phyloP scores from a whole-genome alignment of 2,113 vertebrate species.

The Laticauda colubrina region DNA sequence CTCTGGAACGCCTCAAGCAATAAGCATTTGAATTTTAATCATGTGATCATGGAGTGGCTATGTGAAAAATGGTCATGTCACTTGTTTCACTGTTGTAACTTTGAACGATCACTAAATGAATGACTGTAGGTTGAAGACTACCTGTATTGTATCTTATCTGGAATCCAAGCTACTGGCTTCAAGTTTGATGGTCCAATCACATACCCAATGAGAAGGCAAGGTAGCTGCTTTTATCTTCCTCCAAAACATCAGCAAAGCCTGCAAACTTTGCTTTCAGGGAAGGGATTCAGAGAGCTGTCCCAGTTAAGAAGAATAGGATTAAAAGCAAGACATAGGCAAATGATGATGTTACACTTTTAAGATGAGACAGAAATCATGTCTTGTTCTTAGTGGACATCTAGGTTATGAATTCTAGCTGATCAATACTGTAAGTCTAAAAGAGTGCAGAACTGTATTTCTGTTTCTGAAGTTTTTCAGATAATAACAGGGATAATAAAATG shows the following conservation, averaged over 20 bases:
- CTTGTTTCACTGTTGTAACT: too few species aligned
- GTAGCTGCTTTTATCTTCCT: not conserved
- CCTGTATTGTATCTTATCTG: not conserved
- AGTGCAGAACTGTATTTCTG: not conserved
- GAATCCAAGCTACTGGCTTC: not conserved
- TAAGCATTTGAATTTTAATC: too few species aligned
- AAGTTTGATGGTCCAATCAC: not conserved
- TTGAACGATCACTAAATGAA: too few species aligned
- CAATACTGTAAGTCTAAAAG: not conserved
- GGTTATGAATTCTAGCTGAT: not conserved
- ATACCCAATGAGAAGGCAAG: not conserved
- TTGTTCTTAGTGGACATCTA: not conserved
- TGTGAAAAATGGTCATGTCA: too few species aligned
- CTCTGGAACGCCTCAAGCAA: too few species aligned
- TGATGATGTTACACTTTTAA: not conserved
- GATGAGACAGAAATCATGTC: not conserved
- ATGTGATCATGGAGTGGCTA: too few species aligned
- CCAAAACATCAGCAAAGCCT: not conserved
- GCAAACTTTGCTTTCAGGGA: not conserved
- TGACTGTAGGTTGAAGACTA: too few species aligned
- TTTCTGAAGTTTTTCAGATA: not conserved
- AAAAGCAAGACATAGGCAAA: not conserved
- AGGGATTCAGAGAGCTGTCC: not conserved
- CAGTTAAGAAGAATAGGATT: not conserved
- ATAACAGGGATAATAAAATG: not conserved